Conservation (phyloP, 35 echinoderm and acorn worm genomes). For the Acanthaster planci region DNA sequence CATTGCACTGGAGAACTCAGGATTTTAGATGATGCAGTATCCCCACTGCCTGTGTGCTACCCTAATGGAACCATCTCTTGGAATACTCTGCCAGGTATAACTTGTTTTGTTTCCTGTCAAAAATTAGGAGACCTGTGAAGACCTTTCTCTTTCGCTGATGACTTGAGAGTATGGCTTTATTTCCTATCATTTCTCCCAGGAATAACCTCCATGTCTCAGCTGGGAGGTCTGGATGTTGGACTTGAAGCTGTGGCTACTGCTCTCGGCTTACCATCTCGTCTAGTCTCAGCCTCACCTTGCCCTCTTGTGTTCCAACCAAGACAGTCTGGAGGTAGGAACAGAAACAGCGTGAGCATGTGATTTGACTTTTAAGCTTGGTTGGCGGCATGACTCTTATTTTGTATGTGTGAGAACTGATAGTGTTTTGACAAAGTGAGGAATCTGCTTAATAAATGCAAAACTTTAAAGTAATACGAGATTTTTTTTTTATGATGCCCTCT, state of each 20-base stretch:
- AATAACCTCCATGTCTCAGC: background rate
- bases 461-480: too few species aligned
- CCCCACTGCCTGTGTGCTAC: slow-evolving; percentile 30
- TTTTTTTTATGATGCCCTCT: too few species aligned
- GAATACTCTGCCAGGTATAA: slow-evolving; percentile 19
- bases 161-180: background rate
- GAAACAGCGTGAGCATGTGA: background rate
- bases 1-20: background rate
- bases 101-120: too few species aligned
- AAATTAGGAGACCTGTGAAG: too few species aligned
- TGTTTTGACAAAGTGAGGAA: too few species aligned
- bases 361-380: too few species aligned
- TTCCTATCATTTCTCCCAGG: background rate
- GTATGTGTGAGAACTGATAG: too few species aligned
- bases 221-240: background rate
- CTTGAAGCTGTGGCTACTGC: background rate
- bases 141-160: too few species aligned
- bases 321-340: background rate
- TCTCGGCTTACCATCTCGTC: background rate
- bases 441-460: too few species aligned
- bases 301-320: background rate
- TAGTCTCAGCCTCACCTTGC: slow-evolving; percentile 6
- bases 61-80: slow-evolving; percentile 20
- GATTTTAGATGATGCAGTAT: background rate
- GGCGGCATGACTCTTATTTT: too few species aligned